Evolutionary conservation across 2,113 vertebrate genomes (phyloP).

Genomic region (Gymnarchus niloticus): DNA sequence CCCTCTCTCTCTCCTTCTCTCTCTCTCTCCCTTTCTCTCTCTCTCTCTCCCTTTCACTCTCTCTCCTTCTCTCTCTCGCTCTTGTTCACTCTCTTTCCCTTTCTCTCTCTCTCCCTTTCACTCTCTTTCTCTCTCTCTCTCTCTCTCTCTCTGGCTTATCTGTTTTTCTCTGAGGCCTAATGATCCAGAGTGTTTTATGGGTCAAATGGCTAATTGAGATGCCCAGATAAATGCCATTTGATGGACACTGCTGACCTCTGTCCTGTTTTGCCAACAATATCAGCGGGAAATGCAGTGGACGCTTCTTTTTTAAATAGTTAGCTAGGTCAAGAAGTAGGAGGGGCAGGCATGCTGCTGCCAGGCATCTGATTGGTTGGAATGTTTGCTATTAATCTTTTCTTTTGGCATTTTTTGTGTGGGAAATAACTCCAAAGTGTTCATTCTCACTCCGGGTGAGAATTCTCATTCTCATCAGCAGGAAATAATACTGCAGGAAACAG

Average conservation of each 20-base stretch:
- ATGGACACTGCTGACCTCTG: not conserved
- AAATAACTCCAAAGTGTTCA: not conserved
- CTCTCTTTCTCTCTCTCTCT: not conserved
- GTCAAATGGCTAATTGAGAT: conserved; percentile 17
- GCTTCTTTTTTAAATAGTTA: not conserved
- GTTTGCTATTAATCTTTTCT: not conserved
- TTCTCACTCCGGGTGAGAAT: not conserved
- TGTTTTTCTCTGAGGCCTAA: conserved; percentile 17
- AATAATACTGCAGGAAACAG: not conserved
- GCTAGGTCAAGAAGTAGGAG: not conserved
- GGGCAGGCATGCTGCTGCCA: not conserved
- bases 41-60: not conserved
- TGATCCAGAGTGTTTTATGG: conserved; percentile 14
- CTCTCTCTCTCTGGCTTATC: not conserved
- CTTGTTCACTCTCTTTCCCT: not conserved
- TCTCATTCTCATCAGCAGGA: not conserved
- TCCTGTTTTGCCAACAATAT: not conserved
- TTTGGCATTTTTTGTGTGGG: not conserved
- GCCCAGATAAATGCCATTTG: not conserved
- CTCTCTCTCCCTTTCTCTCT: not conserved
- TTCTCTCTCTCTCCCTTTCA: not conserved
- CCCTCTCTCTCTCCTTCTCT: not conserved
- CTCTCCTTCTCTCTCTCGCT: not conserved
- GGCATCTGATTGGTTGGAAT: not conserved
- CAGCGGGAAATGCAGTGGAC: not conserved